These are phyloP conservation scores for Drosophila leonis DNA, from an alignment of 2,888 invertebrate genomes.

Conservation along the genomic window DNA sequence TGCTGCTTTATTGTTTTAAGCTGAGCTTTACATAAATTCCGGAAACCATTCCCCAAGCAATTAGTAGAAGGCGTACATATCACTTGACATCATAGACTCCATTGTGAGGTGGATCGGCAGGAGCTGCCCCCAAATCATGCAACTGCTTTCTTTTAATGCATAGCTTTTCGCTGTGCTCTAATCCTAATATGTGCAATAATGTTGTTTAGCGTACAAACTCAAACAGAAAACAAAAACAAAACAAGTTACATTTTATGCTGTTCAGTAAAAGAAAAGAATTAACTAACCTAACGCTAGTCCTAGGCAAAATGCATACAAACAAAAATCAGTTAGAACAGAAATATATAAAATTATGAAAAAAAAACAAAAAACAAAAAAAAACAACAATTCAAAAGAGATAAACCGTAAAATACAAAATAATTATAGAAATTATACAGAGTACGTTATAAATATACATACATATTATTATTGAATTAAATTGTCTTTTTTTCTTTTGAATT, in stretches of 20 bases:
- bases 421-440: conserved; percentile 63
- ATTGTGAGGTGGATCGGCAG: conserved; percentile 11
- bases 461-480: conserved; percentile 46
- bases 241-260: conserved; percentile 75
- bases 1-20: conserved; percentile 64
- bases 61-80: conserved; percentile 58
- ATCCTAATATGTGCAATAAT: conserved; percentile 77
- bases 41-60: conserved; percentile 44
- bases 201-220: conserved; percentile 53
- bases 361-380: conserved; percentile 3
- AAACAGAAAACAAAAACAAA: conserved; percentile 26
- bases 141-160: conserved; percentile 40
- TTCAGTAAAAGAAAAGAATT: conserved; percentile 65
- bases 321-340: conserved; percentile 41
- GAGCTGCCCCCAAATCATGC: conserved; percentile 13
- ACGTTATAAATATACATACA: conserved; percentile 64
- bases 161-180: conserved; percentile 50
- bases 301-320: conserved; percentile 28
- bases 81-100: conserved; percentile 34
- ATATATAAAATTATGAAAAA: conserved; percentile 41
- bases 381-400: conserved; percentile 42
- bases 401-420: conserved; percentile 62
- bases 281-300: conserved; percentile 62
- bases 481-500: not conserved
- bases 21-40: conserved; percentile 1